A percentile compares a stretch with the other conserved stretches of the same genome.
phyloP scores from a whole-genome alignment of 2,888 invertebrate genomes.

The Nymphalis polychloros region DNA sequence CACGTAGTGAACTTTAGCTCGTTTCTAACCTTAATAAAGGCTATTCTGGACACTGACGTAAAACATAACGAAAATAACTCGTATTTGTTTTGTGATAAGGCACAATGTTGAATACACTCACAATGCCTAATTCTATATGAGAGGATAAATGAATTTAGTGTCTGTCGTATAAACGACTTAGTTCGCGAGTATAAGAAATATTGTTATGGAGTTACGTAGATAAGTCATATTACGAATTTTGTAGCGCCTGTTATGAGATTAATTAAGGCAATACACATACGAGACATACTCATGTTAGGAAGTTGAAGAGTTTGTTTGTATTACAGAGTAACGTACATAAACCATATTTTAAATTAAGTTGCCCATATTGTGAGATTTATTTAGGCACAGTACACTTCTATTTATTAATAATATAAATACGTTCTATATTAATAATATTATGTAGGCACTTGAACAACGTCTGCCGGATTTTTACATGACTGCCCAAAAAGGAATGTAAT shows the following conservation, averaged over 20 bases:
- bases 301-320: no score
- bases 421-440: no score
- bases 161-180: constrained; percentile 17
- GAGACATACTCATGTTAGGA: no score
- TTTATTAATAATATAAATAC: no score
- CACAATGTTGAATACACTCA: neutral
- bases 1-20: constrained; percentile 18
- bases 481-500: no score
- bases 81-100: neutral
- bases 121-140: constrained; percentile 19
- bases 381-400: no score
- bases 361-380: no score
- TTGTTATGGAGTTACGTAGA: constrained; percentile 16
- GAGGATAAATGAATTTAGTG: constrained; percentile 30
- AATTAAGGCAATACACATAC: neutral
- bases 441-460: no score
- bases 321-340: no score
- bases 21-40: constrained; percentile 17
- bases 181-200: constrained; percentile 25
- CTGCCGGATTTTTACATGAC: no score
- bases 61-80: neutral
- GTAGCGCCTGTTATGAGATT: neutral
- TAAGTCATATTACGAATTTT: neutral
- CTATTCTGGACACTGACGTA: constrained; percentile 11
- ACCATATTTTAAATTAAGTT: no score